A percentile compares a stretch with the other conserved stretches of the same genome.
These are phyloP conservation scores for Andrena cerasifolii DNA, from an alignment of 1,140 invertebrate species.

Conservation along the genomic window DNA sequence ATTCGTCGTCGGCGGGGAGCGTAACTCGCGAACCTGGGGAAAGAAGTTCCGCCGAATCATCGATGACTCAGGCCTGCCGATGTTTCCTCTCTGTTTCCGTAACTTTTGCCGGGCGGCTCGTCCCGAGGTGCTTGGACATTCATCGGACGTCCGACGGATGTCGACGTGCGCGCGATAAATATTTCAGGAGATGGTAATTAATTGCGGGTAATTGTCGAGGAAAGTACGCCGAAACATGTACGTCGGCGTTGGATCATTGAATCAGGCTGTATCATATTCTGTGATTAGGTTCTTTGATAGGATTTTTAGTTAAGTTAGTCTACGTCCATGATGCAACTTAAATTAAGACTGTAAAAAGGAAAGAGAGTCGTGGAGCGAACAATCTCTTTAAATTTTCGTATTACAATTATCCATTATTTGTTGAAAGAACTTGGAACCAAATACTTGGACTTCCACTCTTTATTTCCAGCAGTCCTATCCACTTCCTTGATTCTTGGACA, in stretches of 20 bases:
- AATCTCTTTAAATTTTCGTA: too few relatives aligned
- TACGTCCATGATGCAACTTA: too few relatives aligned
- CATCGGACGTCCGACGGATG: conserved; percentile 50
- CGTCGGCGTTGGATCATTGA: background rate
- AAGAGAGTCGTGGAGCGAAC: too few relatives aligned
- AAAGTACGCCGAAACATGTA: background rate
- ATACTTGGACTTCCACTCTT: too few relatives aligned
- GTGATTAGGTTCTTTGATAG: too few relatives aligned
- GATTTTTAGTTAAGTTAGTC: too few relatives aligned
- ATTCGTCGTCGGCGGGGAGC: background rate
- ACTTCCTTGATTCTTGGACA: conserved; percentile 51
- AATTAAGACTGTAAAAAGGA: too few relatives aligned
- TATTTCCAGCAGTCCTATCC: conserved; percentile 38
- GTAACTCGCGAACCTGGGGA: background rate
- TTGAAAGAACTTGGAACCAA: too few relatives aligned
- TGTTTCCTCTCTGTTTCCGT: conserved; percentile 36
- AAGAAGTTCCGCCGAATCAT: conserved; percentile 51
- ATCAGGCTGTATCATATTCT: too few relatives aligned
- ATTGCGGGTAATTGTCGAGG: conserved; percentile 2
- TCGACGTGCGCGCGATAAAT: conserved; percentile 36
- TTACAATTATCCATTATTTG: too few relatives aligned
- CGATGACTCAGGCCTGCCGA: conserved; percentile 44
- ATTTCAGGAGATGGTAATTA: conserved; percentile 50
- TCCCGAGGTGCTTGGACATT: conserved; percentile 35
- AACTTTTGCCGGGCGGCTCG: conserved; percentile 14